Evolutionary conservation across 2,888 invertebrate genomes (phyloP), one percentile per base, ranked within the genome.

Genomic region (Sphinx pinastri): DNA sequence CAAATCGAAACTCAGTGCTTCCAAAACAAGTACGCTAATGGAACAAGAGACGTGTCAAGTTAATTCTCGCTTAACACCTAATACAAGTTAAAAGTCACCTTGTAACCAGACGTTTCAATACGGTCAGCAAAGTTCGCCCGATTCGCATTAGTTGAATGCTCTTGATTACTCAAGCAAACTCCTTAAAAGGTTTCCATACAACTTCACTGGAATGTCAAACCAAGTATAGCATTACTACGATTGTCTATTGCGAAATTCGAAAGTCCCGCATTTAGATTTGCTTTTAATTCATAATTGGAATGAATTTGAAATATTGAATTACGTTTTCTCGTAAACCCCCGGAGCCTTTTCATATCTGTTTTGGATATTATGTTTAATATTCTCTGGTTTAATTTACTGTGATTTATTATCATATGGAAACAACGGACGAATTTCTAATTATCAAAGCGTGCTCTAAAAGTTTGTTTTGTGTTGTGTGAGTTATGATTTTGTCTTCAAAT

Each of bases 171-270:
- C 55, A 7, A 55, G 7, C 47, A 31, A 52, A 63, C 52, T 69
- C 45, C 52, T 68, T 68, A 68, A 68, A 68, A 59, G 68, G 68
- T 52, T 68, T 60, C 59, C n/a, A 52, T 68, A 31, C 51, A 55
- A 47, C 54, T 68, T 57, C 25, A 55, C 55, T 57, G 57, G 54
- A 54, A 69, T 63, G 16, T 52, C 52, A 63, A 54, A 69, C 60
- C 54, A 52, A 69, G 51, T 52, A 59, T 60, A 38, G 14, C 19
- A 68, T 68, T 47, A 14, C 55, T 13, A 13, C 16, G 45, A 68
- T 12, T 14, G 19, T 19, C 31, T 47, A 68, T 47, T 60, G n/a
- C 19, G 11, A 47, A 60, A 19, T 47, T 49, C n/a, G 45, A 19
- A 49, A 49, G 58, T 58, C 14, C 57, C 7, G 57, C 25, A 38